phyloP scores from a whole-genome alignment of 2,113 vertebrate genomes.

The Aspiorhynchus laticeps region DNA sequence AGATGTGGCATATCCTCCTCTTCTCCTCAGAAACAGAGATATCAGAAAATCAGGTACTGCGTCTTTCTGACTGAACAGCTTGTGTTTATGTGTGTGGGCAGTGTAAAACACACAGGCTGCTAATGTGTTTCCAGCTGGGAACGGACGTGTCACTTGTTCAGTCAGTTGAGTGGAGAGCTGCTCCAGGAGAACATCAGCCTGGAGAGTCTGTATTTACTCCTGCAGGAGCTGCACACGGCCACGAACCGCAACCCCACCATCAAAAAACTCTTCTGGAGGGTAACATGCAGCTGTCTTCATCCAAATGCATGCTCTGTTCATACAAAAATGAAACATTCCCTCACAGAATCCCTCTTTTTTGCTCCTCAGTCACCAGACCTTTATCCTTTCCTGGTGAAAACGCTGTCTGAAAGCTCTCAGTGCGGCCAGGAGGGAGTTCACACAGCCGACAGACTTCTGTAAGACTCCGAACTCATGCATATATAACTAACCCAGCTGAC shows the following conservation, averaged over 20 bases:
- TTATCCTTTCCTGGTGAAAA: constrained; percentile 73
- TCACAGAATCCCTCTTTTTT: background rate
- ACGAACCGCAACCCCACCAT: constrained; percentile 62
- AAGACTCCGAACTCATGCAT: constrained; percentile 50
- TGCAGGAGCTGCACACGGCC: constrained; percentile 72
- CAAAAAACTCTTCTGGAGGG: constrained; percentile 78
- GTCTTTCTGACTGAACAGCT: background rate
- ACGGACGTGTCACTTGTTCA: constrained; percentile 68
- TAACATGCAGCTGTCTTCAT: constrained; percentile 47
- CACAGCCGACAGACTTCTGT: constrained; percentile 71
- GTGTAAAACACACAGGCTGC: background rate
- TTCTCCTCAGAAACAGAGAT: constrained; percentile 44
- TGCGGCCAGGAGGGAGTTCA: constrained; percentile 7
- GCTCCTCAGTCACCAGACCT: constrained; percentile 70
- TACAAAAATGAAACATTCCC: background rate
- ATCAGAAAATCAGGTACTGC: constrained; percentile 62
- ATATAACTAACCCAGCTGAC: background rate
- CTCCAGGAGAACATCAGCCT: constrained; percentile 65
- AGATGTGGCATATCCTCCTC: constrained; percentile 49
- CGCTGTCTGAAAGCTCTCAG: constrained; percentile 68
- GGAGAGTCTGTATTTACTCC: constrained; percentile 70
- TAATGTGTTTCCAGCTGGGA: constrained; percentile 65
- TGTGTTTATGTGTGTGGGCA: background rate
- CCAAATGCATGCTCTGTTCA: background rate
- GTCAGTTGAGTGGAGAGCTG: constrained; percentile 72